Evolutionary conservation across 2,888 invertebrate species (phyloP), one percentile per base, ranked within the genome.

Genomic region (Lepidonotus clava): DNA sequence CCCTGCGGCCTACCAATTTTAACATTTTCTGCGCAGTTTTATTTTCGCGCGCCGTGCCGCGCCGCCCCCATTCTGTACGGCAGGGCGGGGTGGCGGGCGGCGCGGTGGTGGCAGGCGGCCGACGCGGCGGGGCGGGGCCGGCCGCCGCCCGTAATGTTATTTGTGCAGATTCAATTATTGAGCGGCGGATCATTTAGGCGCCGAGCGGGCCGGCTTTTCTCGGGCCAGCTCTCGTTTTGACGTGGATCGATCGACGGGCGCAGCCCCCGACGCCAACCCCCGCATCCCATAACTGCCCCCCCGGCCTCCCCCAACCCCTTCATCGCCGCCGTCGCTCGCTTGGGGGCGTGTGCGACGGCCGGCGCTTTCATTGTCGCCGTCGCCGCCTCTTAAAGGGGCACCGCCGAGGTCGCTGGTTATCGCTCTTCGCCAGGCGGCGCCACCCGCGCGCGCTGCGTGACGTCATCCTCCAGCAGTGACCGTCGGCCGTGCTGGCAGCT

Each of bases 141-240:
- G n/a, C n/a, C n/a, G n/a, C n/a, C n/a, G n/a, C n/a, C n/a, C n/a
- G n/a, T n/a, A 71, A 71, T 71, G 71, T 71, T 71, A 71, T 71
- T 71, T 71, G 71, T 71, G 71, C 71, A 71, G 71, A 71, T 71
- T 71, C 71, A 71, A 71, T 71, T 71, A 71, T 71, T 71, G 71
- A 71, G 71, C 71, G 71, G 71, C 67, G 71, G 71, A 71, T 71
- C 71, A 71, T 71, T 71, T 71, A 71, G 71, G 71, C 71, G 38
- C 71, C 71, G 71, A 0, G 36, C 71, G 71, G 34, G 21, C 36
- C 71, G 71, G 71, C 71, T 71, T 71, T 71, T 71, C 71, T 71
- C 71, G 71, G 71, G 36, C 71, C 14, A 34, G 71, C 71, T 71
- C 71, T 71, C 71, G 71, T 71, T 71, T 71, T 71, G 71, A 71